Percentiles rank a stretch among this genome's conserved stretches.
These are phyloP conservation scores for Gallinago nigripennis DNA, from an alignment of 2,797 vertebrate genomes.

Conservation along the genomic window DNA sequence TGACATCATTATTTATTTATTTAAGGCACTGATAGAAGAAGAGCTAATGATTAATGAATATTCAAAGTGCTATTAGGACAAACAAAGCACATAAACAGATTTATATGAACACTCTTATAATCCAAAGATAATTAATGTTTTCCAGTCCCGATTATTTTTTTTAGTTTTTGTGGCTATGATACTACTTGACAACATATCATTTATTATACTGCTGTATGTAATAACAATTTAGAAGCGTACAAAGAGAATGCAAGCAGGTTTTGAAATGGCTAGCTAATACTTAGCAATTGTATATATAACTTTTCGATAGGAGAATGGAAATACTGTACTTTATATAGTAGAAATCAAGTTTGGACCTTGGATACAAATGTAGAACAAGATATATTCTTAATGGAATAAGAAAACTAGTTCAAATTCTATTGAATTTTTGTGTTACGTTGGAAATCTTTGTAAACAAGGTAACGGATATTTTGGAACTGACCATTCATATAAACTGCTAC, in stretches of 20 bases:
- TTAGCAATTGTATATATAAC: neutral
- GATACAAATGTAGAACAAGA: neutral
- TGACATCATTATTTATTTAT: neutral
- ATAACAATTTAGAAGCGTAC: neutral
- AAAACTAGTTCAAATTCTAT: neutral
- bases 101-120: neutral
- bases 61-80: neutral
- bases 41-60: neutral
- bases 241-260: neutral
- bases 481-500: neutral
- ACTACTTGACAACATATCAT: neutral
- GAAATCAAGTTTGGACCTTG: neutral
- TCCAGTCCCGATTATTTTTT: neutral
- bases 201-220: neutral
- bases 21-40: neutral
- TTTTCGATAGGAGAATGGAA: neutral
- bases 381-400: neutral
- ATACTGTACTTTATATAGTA: neutral
- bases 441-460: neutral
- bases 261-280: neutral
- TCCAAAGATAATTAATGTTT: neutral
- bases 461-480: neutral
- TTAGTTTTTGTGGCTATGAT: neutral
- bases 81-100: neutral
- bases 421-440: neutral